Conservation (phyloP, 2,888 invertebrate genomes). For the Melanostoma mellinum region DNA sequence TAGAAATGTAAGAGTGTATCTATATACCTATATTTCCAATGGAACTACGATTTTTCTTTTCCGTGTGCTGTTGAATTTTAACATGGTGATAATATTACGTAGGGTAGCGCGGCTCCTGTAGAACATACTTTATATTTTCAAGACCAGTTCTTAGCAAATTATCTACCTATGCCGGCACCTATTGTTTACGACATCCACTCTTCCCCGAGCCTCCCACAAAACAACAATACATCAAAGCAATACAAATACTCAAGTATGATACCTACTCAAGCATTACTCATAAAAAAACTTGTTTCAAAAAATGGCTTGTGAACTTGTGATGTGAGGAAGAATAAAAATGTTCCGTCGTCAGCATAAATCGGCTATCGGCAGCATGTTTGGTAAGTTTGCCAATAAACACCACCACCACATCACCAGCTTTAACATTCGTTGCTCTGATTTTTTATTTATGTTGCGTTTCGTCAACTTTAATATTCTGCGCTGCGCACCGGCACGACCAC, state of each 20-base stretch:
- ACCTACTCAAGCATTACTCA: slow-evolving; percentile 40
- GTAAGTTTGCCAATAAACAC: slow-evolving; percentile 5
- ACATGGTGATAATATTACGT: too few relatives aligned
- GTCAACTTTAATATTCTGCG: slow-evolving; percentile 40
- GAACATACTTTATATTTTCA: too few relatives aligned
- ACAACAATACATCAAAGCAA: neutral
- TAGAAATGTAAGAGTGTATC: too few relatives aligned
- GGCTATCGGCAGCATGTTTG: slow-evolving; percentile 30
- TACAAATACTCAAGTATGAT: neutral
- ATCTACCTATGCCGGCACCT: slow-evolving; percentile 20
- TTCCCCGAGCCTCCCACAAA: slow-evolving; percentile 3
- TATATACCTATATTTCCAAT: too few relatives aligned
- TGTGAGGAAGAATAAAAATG: neutral
- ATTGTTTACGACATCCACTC: slow-evolving; percentile 24
- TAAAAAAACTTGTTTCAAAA: slow-evolving; percentile 9
- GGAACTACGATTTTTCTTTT: too few relatives aligned
- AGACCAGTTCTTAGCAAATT: slow-evolving; percentile 38
- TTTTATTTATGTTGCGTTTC: slow-evolving; percentile 50
- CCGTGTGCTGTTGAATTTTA: too few relatives aligned
- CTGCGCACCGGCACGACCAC: slow-evolving; percentile 19
- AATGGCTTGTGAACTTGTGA: slow-evolving; percentile 4
- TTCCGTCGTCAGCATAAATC: slow-evolving; percentile 19
- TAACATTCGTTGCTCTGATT: neutral
- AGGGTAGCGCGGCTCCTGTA: too few relatives aligned
- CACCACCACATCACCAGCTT: neutral